Percentiles rank a stretch among this genome's conserved stretches.
These are phyloP conservation scores for Antechinus stuartii DNA, from an alignment of 2,113 vertebrate genomes.

Conservation along the genomic window DNA sequence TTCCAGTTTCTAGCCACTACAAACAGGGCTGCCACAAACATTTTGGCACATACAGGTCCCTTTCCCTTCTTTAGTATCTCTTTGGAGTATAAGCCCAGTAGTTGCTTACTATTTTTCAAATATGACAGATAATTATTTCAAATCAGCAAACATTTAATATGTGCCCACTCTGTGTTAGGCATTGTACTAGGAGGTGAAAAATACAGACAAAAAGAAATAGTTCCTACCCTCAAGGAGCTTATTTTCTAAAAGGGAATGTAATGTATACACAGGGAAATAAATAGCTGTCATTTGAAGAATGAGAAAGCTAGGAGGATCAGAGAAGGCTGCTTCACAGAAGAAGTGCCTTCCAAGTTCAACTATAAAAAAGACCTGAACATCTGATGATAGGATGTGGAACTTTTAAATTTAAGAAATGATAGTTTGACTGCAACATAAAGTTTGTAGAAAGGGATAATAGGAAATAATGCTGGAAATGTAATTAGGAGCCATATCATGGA, in stretches of 20 bases:
- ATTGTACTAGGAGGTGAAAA: background rate
- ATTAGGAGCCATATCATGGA: background rate
- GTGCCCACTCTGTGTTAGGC: background rate
- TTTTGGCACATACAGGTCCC: too few relatives aligned
- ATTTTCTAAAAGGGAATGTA: background rate
- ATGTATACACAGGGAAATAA: background rate
- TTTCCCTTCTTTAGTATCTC: too few relatives aligned
- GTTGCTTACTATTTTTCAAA: background rate
- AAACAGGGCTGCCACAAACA: too few relatives aligned
- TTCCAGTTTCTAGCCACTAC: too few relatives aligned
- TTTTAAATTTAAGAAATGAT: background rate
- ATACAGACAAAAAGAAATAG: background rate
- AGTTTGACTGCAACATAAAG: background rate
- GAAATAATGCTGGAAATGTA: background rate
- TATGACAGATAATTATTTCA: background rate
- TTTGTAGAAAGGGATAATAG: background rate
- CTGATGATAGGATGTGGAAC: background rate
- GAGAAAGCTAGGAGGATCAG: background rate
- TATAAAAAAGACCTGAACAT: background rate
- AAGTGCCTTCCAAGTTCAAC: background rate
- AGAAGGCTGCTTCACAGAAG: background rate
- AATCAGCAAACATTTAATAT: background rate
- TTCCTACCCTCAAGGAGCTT: background rate
- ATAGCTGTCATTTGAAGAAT: background rate
- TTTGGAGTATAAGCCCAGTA: too few relatives aligned